Base-by-base conservation (phyloP, 1,140 invertebrate genomes). In the Tribolium madens region DNA sequence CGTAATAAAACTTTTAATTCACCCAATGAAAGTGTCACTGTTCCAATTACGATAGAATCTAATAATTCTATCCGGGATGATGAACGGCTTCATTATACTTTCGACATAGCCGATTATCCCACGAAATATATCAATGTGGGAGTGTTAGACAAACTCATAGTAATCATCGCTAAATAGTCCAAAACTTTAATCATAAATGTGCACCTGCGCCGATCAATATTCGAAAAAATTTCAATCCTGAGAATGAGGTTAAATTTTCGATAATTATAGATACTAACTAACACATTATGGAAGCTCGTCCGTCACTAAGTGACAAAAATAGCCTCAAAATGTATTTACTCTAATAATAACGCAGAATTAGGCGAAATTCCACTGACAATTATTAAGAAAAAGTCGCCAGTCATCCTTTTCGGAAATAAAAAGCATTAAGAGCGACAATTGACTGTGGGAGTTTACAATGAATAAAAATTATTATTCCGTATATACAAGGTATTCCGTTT, bases 251-350 rank as follows among this genome's bases (percentile, higher is more conserved):
- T 57, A 17, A 57, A 57, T 18, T 57, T 17, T 15, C 6, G 52
- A 57, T 57, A 57, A 57, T 57, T 57, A 57, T 57, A 57, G 52
- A 21, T 50, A 7, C n/a, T n/a, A n/a, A n/a, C n/a, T n/a, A n/a
- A n/a, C 15, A 57, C 52, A 57, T 57, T 21, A 57, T 57, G 52
- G 17, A 9, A 17, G 5, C 10, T 21, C 52, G 52, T 57, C 52
- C 5, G 52, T 57, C 52, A 57, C 3, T 17, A 7, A 5, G 17
- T 17, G 0, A 57, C 52, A 17, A 17, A 57, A 57, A 57, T 57
- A 57, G 17, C 52, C 3, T 7, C 12, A 3, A 47, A 50, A 50
- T 17, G 48, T 17, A 50, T 50, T 57, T 21, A 21, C 17, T 17
- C 52, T 21, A 57, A 57, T 57, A 57, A 57, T 57, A 57, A 21